Evolutionary conservation across 2,797 vertebrate species (phyloP), one percentile per base, ranked within the genome.

Genomic region (Cossypha heuglini): DNA sequence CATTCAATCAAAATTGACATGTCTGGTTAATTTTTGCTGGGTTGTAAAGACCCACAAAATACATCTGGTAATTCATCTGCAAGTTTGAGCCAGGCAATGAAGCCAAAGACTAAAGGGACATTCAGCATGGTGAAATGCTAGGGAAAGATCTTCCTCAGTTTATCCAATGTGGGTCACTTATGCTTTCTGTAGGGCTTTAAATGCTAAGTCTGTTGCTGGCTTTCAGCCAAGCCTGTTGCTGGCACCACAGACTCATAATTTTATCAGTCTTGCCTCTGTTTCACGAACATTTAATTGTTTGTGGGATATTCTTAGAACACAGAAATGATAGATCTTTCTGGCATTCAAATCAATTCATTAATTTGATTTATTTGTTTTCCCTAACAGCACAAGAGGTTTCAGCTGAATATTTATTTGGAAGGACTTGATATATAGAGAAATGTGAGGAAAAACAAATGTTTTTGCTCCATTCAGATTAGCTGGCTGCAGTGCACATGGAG

Each of bases 311-410:
- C 93, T 97, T 96, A 96, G 95, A 96, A 93, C 84, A 90, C 55
- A 92, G 67, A 95, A 95, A 91, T 74, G 20, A 75, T 49, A 84
- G 86, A 75, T 86, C 68, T 92, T 96, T 90, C 77, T 87, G 90
- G 79, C 79, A 93, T 80, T 91, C 54, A 72, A 66, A 93, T 90
- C 15, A 91, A 96, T 95, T 89, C 19, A 80, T 90, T 96, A 54
- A 84, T 90, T 82, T 78, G 93, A 96, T 96, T 95, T 96, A 96
- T 96, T 96, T 96, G 79, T 96, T 89, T 94, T 96, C 64, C 71
- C 55, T 62, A 94, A 90, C 52, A 94, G 73, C 71, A 81, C 71
- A 86, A 86, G 84, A 77, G 24, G 19, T 91, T 95, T 96, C 49
- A 11, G 58, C 48, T 91, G 88, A 95, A 62, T 96, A 88, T 85